phyloP scores from a whole-genome alignment of 2,113 vertebrate genomes.

The Geothlypis trichas region DNA sequence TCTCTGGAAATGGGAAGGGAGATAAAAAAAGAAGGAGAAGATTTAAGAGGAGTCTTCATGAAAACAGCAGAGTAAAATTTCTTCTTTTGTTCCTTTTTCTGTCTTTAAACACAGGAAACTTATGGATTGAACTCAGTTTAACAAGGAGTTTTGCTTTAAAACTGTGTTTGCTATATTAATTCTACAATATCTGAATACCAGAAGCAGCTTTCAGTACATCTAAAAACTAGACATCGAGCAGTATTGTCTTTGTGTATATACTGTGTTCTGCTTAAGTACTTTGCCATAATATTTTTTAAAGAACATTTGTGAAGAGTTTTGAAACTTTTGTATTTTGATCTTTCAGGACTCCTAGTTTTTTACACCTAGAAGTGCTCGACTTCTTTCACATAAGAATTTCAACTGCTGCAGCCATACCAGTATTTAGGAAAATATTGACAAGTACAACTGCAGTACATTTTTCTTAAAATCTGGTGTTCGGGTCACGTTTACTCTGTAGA shows the following conservation, averaged over 20 bases:
- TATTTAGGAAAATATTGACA: neutral
- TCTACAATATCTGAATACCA: neutral
- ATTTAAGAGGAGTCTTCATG: neutral
- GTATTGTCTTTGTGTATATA: neutral
- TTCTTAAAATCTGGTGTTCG: neutral
- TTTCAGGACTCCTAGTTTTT: neutral
- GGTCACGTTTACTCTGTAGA: neutral
- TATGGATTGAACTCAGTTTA: neutral
- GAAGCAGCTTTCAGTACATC: neutral
- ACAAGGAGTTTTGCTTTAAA: neutral
- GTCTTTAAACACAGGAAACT: fast-evolving
- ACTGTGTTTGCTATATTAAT: neutral
- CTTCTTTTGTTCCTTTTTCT: neutral
- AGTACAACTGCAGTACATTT: neutral
- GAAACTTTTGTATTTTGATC: neutral
- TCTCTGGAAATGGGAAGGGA: slow-evolving; percentile 72
- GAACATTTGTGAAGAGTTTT: neutral
- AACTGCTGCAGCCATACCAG: neutral
- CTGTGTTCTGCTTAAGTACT: neutral
- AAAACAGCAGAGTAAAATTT: neutral
- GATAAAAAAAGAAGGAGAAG: neutral
- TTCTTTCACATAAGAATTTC: neutral
- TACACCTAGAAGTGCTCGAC: neutral
- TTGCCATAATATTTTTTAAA: neutral
- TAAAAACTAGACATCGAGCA: neutral